A percentile compares a stretch with the other conserved stretches of the same genome.
Conservation (phyloP, 2,797 vertebrate genomes). For the Hozukius guyotensis region DNA sequence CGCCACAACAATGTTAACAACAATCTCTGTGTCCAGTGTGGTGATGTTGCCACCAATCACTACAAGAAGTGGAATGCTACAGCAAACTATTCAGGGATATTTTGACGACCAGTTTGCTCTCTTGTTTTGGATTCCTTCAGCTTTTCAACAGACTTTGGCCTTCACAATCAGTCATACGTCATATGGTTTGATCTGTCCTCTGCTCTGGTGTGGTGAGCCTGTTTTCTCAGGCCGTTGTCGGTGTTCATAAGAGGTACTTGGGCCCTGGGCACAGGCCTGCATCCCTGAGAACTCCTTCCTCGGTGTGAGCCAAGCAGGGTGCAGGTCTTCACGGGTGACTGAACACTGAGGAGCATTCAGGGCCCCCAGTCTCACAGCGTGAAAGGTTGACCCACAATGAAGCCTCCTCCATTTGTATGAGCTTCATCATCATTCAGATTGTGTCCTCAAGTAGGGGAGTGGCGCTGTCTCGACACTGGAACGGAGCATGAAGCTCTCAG, state of each 20-base stretch:
- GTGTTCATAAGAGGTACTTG: conserved; percentile 39
- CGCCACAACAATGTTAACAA: conserved; percentile 21
- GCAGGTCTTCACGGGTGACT: conserved; percentile 75
- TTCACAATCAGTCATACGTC: conserved; percentile 22
- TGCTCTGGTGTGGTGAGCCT: conserved; percentile 1
- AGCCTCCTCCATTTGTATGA: conserved; percentile 64
- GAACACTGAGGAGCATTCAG: conserved; percentile 73
- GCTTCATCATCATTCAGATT: conserved; percentile 74
- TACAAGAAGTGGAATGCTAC: neutral
- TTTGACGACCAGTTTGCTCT: neutral
- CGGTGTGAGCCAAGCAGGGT: conserved; percentile 59
- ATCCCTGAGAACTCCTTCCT: conserved; percentile 73
- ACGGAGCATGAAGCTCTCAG: conserved; percentile 30
- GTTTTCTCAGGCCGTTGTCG: conserved; percentile 40
- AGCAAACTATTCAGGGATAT: neutral
- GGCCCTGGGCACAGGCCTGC: conserved; percentile 18
- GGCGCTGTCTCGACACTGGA: conserved; percentile 42
- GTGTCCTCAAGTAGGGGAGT: conserved; percentile 68
- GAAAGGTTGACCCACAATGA: conserved; percentile 76
- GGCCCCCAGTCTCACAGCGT: conserved; percentile 64
- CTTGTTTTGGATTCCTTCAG: conserved; percentile 9
- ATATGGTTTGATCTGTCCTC: conserved; percentile 6
- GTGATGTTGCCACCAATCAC: neutral
- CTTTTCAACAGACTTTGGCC: neutral
- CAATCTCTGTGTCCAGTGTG: neutral